phyloP scores from a whole-genome alignment of 2,113 vertebrate genomes.

The Stictonetta naevosa region DNA sequence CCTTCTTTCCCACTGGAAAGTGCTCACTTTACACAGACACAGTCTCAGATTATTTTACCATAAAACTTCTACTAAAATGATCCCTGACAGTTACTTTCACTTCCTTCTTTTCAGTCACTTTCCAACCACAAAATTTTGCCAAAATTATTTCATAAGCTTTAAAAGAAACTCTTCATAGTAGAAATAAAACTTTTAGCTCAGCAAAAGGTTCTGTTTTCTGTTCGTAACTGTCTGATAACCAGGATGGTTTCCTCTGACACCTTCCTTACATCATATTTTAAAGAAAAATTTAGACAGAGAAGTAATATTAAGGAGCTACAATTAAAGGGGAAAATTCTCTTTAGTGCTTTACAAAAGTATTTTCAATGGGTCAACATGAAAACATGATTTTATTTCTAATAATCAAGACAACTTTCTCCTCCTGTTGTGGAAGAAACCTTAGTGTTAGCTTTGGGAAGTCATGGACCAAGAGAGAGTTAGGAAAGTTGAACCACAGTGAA shows the following conservation, averaged over 20 bases:
- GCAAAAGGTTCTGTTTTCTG: background rate
- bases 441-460: background rate
- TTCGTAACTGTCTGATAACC: background rate
- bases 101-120: conserved; percentile 22
- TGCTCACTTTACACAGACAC: background rate
- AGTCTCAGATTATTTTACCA: background rate
- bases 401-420: background rate
- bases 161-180: background rate
- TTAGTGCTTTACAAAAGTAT: background rate
- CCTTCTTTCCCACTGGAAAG: background rate
- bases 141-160: conserved; percentile 13
- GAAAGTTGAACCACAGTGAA: background rate
- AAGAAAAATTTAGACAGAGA: background rate
- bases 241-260: background rate
- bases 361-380: background rate
- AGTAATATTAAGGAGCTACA: background rate
- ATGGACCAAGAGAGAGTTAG: background rate
- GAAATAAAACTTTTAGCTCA: background rate
- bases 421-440: background rate
- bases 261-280: background rate
- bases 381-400: background rate
- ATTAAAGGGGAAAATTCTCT: background rate
- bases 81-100: background rate
- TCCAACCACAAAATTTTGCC: background rate
- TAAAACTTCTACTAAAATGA: conserved; percentile 32